A percentile compares a stretch with the other conserved stretches of the same genome.
Conservation (phyloP, 2,113 vertebrate species). For the Castor canadensis region DNA sequence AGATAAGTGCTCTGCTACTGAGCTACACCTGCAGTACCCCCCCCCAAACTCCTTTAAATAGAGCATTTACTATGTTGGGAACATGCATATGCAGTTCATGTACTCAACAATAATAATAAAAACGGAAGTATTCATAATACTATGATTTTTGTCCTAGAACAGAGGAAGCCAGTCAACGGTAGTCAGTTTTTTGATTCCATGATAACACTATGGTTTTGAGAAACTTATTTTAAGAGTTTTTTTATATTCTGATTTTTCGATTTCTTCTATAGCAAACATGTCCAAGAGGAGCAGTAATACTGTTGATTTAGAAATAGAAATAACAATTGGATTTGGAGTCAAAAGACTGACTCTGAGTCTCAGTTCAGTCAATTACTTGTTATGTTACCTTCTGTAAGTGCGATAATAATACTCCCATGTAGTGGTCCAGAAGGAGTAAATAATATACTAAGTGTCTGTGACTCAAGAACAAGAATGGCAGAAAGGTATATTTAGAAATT, state of each 20-base stretch:
- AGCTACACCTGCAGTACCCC: neutral
- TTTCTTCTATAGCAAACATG: constrained; percentile 2
- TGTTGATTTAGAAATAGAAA: constrained; percentile 2
- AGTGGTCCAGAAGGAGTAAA: neutral
- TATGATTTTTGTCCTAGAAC: neutral
- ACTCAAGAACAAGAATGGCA: neutral
- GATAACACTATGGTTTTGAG: neutral
- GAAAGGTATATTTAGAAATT: neutral
- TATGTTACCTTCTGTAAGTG: neutral
- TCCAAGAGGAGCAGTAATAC: neutral
- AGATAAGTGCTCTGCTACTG: neutral
- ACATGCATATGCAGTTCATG: neutral
- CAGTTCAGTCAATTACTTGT: neutral
- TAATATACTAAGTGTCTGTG: neutral
- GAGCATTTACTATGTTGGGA: neutral
- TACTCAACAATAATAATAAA: too few relatives aligned
- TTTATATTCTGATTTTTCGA: neutral
- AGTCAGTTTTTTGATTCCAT: neutral
- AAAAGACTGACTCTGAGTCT: neutral
- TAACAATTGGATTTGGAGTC: constrained; percentile 10
- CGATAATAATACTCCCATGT: neutral
- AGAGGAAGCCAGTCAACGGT: neutral
- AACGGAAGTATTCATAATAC: neutral
- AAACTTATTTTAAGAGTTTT: neutral
- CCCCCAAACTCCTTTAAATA: neutral